Conservation (phyloP, 2,888 invertebrate genomes). For the Holacanthella duospinosa region DNA sequence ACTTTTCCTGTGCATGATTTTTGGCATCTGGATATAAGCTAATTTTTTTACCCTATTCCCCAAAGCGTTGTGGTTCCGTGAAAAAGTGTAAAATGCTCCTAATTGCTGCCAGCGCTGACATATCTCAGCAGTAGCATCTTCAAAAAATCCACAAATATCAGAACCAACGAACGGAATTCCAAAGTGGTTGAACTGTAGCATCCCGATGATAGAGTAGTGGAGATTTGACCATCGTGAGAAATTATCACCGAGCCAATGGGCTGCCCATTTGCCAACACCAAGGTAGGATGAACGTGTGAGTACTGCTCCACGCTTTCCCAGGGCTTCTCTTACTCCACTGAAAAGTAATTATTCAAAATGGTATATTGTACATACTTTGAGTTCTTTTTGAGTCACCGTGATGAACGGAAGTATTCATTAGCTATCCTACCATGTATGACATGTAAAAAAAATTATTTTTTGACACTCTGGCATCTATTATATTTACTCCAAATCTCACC, state of each 20-base stretch:
- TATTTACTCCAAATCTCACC: too few species aligned
- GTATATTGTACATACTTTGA: background rate
- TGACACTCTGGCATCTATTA: too few species aligned
- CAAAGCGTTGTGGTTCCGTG: conserved; percentile 34
- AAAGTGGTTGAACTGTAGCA: conserved; percentile 42
- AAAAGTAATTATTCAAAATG: background rate
- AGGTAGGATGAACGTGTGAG: conserved; percentile 67
- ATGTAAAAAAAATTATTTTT: too few species aligned
- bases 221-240: conserved; percentile 16
- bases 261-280: conserved; percentile 56
- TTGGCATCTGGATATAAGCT: too few species aligned
- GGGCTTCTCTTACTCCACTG: background rate
- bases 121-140: conserved; percentile 41
- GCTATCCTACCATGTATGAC: too few species aligned
- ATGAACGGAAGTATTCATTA: too few species aligned
- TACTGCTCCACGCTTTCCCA: conserved; percentile 53
- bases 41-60: background rate
- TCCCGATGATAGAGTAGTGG: conserved; percentile 32
- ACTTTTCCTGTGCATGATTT: too few species aligned
- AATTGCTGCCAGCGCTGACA: conserved; percentile 46
- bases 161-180: conserved; percentile 36
- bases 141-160: conserved; percentile 38
- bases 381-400: too few species aligned
- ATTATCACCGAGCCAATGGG: conserved; percentile 27
- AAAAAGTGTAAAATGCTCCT: conserved; percentile 45